Base-by-base conservation (phyloP, 2,797 vertebrate species). In the Pterois miles region DNA sequence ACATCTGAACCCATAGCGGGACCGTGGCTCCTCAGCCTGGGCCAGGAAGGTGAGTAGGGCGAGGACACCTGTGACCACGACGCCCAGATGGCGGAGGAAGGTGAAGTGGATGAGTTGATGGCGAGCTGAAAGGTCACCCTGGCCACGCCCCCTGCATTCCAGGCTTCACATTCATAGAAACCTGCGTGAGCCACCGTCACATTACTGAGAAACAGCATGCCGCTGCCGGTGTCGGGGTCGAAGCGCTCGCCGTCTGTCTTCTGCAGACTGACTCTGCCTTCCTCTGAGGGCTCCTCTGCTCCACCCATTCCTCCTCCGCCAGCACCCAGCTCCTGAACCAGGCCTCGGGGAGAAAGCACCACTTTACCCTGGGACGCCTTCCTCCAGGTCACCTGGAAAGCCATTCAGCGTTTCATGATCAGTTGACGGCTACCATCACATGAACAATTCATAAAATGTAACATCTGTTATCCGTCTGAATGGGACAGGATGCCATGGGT, bases 191-290 rank as follows among this genome's bases (percentile, higher is more conserved):
- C 96, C 86, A 96, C 92, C 0, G 96, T 97, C 79, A 98, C 95
- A 12, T 98, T 98, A 86, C 94, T 96, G 57, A 98, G 96, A 72
- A 97, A 96, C 27, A 98, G 91, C 96, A 97, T 97, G 23, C 97
- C 97, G 2, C 97, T 97, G 80, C 97, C 97, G 0, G 96, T 97
- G 91, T 97, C 97, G 0, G 96, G 94, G 88, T 95, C 94, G 2
- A 97, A 96, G 27, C 90, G 93, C 62, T 95, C 93, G 4, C 88
- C 89, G 0, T 92, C 88, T 6, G 20, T 82, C 79, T 93, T 93
- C 77, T 91, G 92, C 64, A 92, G 84, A 70, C 78, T 86, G 40
- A 92, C 89, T 65, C 78, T 58, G 53, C 69, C 74, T 40, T 89
- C 84, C 57, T 87, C 89, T 7, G 89, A 82, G 0, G 88, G 74